Evolutionary conservation across 2,797 vertebrate species (phyloP).

Genomic region (Centropyge bicolor): DNA sequence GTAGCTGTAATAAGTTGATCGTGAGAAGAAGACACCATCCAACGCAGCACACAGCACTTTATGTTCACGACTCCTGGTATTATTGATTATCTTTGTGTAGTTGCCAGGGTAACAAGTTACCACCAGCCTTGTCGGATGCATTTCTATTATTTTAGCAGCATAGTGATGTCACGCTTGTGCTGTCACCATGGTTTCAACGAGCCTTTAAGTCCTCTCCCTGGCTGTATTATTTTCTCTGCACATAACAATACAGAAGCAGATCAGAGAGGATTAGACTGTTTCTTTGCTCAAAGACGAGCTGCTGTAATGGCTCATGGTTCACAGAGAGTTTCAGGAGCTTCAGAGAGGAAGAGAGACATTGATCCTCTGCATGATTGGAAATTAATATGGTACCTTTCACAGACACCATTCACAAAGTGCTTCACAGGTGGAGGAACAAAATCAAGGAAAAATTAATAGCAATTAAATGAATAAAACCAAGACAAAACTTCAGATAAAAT

Average conservation of each 20-base stretch:
- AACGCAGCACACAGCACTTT: slow-evolving; percentile 3
- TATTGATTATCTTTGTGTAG: slow-evolving; percentile 28
- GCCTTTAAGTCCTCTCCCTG: not conserved
- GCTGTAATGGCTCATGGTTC: not conserved
- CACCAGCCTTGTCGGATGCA: not conserved
- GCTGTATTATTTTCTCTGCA: slow-evolving; percentile 3
- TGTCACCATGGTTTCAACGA: slow-evolving; percentile 47
- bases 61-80: slow-evolving; percentile 1
- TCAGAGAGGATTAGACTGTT: not conserved
- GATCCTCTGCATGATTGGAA: not conserved
- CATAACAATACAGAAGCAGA: not conserved
- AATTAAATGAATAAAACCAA: too few relatives aligned
- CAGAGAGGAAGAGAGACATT: not conserved
- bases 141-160: slow-evolving; percentile 30
- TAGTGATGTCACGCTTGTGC: slow-evolving; percentile 14
- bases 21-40: not conserved
- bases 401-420: too few relatives aligned
- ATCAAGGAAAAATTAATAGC: too few relatives aligned
- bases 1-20: not conserved
- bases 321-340: not conserved
- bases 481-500: too few relatives aligned
- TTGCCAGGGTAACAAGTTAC: slow-evolving; percentile 52
- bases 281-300: not conserved
- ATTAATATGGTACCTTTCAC: too few relatives aligned
- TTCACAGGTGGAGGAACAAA: too few relatives aligned